Conservation (phyloP, 2,888 invertebrate genomes). For the Leucophenga maculata region DNA sequence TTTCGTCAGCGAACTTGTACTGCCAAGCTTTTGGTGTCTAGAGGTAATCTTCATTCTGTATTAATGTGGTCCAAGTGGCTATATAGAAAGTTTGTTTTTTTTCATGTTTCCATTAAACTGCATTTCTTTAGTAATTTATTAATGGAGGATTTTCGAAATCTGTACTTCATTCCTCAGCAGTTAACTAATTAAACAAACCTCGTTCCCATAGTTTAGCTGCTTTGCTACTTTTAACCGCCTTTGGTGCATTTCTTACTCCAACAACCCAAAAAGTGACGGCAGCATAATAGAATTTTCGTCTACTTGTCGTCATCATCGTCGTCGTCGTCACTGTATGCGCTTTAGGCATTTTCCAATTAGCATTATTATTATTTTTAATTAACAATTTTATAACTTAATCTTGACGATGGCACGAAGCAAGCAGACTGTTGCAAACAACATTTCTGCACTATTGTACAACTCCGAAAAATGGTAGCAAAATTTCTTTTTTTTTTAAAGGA, state of each 20-base stretch:
- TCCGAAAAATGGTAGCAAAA: background rate
- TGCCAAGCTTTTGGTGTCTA: too few species aligned
- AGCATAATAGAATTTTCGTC: slow-evolving; percentile 7
- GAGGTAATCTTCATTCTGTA: too few species aligned
- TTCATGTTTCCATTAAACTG: too few species aligned
- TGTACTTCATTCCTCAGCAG: too few species aligned
- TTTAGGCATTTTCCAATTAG: slow-evolving; percentile 60
- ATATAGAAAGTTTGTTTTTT: too few species aligned
- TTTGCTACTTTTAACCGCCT: too few species aligned
- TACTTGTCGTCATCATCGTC: background rate
- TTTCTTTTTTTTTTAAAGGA: too few species aligned
- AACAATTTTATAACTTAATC: slow-evolving; percentile 62
- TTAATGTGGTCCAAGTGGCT: too few species aligned
- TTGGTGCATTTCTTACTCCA: slow-evolving; percentile 47
- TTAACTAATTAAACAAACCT: background rate
- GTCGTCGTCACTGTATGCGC: slow-evolving; percentile 27
- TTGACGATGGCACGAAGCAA: slow-evolving; percentile 12
- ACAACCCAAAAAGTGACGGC: slow-evolving; percentile 44
- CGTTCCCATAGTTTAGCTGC: slow-evolving; percentile 25
- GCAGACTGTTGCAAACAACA: slow-evolving; percentile 31
- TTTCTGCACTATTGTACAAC: slow-evolving; percentile 34
- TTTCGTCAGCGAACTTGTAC: too few species aligned
- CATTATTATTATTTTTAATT: slow-evolving; percentile 64
- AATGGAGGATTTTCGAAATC: too few species aligned
- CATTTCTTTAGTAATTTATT: too few species aligned